A percentile compares a stretch with the other conserved stretches of the same genome.
Conservation (phyloP, 2,888 invertebrate species). For the Cerastoderma edule region DNA sequence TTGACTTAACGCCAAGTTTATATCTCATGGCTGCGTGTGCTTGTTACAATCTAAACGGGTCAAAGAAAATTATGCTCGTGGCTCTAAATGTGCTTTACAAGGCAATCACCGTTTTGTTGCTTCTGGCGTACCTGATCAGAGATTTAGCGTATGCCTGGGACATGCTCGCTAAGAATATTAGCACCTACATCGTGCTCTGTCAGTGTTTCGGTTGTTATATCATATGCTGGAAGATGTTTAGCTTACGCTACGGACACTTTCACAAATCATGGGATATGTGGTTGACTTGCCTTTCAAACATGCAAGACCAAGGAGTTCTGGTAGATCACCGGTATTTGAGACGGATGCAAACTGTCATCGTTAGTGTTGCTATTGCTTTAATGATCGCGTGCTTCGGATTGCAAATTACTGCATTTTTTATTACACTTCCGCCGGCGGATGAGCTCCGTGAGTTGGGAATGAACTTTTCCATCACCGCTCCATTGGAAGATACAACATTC, state of each 20-base stretch:
- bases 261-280: not conserved
- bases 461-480: slow-evolving; percentile 3
- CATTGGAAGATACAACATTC: not conserved
- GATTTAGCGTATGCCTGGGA: not conserved
- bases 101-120: not conserved
- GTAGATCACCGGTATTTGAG: not conserved
- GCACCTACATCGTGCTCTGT: slow-evolving; percentile 2
- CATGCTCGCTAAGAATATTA: not conserved
- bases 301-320: not conserved
- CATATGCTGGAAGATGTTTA: slow-evolving; percentile 3
- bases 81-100: not conserved
- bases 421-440: not conserved
- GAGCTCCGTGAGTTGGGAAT: not conserved
- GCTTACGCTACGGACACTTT: not conserved
- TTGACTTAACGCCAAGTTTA: not conserved
- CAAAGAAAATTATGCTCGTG: not conserved
- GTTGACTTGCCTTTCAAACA: not conserved
- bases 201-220: not conserved
- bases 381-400: not conserved
- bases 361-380: not conserved
- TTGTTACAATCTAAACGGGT: slow-evolving; percentile 1
- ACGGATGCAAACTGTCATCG: not conserved
- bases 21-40: not conserved
- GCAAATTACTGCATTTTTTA: not conserved
- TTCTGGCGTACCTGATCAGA: not conserved